phyloP scores from a whole-genome alignment of 2,797 vertebrate genomes.

The Lithobates pipiens region DNA sequence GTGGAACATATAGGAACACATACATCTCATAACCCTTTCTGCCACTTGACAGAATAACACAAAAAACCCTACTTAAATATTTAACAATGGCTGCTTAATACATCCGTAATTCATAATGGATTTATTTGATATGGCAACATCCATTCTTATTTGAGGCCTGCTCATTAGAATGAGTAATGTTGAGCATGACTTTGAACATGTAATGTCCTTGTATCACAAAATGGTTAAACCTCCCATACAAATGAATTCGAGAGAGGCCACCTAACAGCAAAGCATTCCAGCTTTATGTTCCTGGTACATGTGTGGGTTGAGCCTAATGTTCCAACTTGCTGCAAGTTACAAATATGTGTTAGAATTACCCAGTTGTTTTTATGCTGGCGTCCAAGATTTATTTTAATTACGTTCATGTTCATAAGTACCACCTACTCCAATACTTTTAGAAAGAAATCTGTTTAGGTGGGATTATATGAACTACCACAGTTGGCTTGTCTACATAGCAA shows the following conservation, averaged over 20 bases:
- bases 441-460: constrained; percentile 13
- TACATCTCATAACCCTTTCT: no score
- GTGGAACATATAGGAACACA: no score
- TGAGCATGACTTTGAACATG: neutral
- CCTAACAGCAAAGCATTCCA: constrained; percentile 23
- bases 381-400: constrained; percentile 53
- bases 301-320: constrained; percentile 47
- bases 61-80: no score
- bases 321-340: constrained; percentile 38
- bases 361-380: constrained; percentile 38
- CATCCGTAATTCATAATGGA: no score
- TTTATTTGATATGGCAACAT: no score
- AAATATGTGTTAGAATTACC: constrained; percentile 40
- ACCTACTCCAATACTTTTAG: constrained; percentile 46
- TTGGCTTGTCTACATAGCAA: constrained; percentile 33
- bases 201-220: neutral
- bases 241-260: constrained; percentile 20
- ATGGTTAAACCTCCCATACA: constrained; percentile 9
- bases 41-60: no score
- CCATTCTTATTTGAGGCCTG: no score
- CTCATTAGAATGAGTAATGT: neutral
- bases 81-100: no score
- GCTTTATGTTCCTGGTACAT: constrained; percentile 35
- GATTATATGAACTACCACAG: constrained; percentile 30
- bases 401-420: constrained; percentile 42